A percentile compares a stretch with the other conserved stretches of the same genome.
phyloP scores from a whole-genome alignment of 2,888 invertebrate genomes.

The Seira ritae region DNA sequence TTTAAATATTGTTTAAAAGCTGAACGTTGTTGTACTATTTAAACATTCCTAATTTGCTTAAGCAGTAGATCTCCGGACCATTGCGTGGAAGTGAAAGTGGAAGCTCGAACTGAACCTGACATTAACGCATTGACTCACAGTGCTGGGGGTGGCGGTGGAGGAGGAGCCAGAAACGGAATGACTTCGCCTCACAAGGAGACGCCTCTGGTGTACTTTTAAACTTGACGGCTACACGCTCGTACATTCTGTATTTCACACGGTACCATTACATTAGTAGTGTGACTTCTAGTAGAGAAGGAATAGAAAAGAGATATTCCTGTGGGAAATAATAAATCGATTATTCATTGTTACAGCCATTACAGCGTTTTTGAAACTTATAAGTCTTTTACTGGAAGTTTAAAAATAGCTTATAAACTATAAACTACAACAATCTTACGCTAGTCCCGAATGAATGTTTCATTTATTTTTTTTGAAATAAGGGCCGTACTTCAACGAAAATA shows the following conservation, averaged over 20 bases:
- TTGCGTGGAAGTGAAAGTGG: conserved; percentile 72
- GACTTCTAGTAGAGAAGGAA: no score
- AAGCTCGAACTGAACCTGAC: conserved; percentile 68
- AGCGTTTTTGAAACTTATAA: no score
- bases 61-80: conserved; percentile 71
- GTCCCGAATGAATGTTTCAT: no score
- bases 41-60: conserved; percentile 1
- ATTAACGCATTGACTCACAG: conserved; percentile 6
- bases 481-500: no score
- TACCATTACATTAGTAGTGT: no score
- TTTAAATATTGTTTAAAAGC: neutral
- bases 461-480: no score
- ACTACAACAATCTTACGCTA: no score
- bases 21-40: neutral
- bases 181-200: conserved; percentile 66
- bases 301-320: no score
- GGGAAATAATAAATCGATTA: no score
- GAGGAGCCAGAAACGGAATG: conserved; percentile 53
- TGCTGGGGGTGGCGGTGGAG: conserved; percentile 33
- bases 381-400: no score
- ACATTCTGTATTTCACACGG: conserved; percentile 10
- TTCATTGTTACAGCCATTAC: no score
- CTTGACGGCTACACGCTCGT: conserved; percentile 17
- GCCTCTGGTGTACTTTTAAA: conserved; percentile 72
- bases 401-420: no score